Evolutionary conservation across 2,113 vertebrate genomes (phyloP).

Genomic region (Hyaena hyaena): DNA sequence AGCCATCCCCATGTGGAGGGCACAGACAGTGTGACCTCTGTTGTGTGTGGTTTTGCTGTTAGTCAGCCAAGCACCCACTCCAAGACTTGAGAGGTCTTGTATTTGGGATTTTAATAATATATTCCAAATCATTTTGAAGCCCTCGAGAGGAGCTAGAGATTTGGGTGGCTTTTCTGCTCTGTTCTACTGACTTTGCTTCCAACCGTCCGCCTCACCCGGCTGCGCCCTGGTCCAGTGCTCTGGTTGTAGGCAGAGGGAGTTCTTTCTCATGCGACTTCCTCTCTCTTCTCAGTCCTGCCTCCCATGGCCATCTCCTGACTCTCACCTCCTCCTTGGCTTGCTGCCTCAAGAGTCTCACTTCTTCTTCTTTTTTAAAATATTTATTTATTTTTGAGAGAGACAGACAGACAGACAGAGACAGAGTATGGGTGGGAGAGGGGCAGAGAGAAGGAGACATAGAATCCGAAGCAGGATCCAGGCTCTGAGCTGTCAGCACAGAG

Average conservation of each 20-base stretch:
- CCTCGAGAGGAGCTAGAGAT: neutral
- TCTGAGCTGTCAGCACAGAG: no score
- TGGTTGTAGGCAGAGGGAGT: rapidly evolving
- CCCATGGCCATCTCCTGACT: neutral
- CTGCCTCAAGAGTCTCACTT: neutral
- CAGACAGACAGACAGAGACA: no score
- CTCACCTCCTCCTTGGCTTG: neutral
- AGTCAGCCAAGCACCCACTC: neutral
- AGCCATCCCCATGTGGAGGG: neutral
- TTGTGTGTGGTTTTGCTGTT: neutral
- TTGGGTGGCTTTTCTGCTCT: neutral
- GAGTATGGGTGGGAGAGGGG: no score
- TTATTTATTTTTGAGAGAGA: no score
- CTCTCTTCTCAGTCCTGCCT: neutral
- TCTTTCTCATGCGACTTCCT: neutral
- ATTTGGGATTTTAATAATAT: neutral
- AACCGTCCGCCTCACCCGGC: neutral
- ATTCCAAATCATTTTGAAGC: neutral
- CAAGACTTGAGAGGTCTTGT: neutral
- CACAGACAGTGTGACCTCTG: neutral
- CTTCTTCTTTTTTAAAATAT: neutral
- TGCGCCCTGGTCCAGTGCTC: neutral
- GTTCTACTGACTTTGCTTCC: neutral
- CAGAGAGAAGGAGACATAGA: no score
- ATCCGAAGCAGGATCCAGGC: no score